Percentiles rank a stretch among this genome's conserved stretches.
Evolutionary conservation across 2,113 vertebrate species (phyloP).

Genomic region (Romanogobio albipinnatus): DNA sequence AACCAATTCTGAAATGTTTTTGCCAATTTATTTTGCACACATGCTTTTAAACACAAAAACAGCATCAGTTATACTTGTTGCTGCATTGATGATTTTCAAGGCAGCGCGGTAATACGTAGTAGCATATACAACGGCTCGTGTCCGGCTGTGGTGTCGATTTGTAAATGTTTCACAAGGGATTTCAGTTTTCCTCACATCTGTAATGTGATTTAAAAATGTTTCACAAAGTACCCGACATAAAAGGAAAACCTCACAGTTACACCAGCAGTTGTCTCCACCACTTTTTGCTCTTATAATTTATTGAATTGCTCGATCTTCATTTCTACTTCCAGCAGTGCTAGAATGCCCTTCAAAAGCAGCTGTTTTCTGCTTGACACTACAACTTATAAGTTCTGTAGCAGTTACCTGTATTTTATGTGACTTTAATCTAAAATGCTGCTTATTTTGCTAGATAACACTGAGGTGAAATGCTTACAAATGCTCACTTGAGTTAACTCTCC

Average conservation of each 20-base stretch:
- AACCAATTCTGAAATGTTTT: conserved; percentile 57
- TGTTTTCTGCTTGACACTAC: not conserved
- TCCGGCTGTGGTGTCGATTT: conserved; percentile 1
- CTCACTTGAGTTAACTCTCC: not conserved
- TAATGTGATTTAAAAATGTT: not conserved
- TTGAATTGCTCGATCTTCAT: conserved; percentile 2
- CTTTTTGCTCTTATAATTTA: not conserved
- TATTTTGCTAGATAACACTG: conserved; percentile 7
- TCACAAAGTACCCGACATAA: not conserved
- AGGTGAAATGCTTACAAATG: not conserved
- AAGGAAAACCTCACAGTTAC: conserved; percentile 54
- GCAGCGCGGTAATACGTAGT: conserved; percentile 12
- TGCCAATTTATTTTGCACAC: conserved; percentile 58
- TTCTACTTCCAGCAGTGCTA: not conserved
- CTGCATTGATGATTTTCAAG: conserved; percentile 47
- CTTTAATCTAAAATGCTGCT: conserved; percentile 14
- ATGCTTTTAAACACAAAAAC: conserved; percentile 59
- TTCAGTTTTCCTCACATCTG: not conserved
- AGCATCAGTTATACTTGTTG: conserved; percentile 42
- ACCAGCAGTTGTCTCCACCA: conserved; percentile 43
- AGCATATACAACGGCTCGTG: not conserved
- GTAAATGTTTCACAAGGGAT: not conserved
- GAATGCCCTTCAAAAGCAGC: not conserved
- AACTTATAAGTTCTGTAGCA: not conserved
- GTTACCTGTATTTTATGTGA: not conserved